These are phyloP conservation scores for Bombyx huttoni DNA, from an alignment of 2,888 invertebrate genomes.

Conservation along the genomic window DNA sequence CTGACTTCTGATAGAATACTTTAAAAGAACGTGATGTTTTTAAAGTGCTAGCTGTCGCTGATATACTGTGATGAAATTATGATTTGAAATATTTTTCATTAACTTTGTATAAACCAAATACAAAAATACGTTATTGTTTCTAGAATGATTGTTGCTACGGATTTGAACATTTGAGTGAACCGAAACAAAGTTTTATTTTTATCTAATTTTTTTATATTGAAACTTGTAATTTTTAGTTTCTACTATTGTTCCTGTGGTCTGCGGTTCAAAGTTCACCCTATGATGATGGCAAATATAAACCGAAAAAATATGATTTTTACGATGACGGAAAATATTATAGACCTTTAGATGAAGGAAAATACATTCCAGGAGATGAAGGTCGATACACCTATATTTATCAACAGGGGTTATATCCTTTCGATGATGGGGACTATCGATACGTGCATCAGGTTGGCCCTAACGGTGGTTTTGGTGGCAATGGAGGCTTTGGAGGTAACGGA, in stretches of 20 bases:
- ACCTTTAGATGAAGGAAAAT: conserved; percentile 61
- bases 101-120: too few relatives aligned
- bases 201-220: not conserved
- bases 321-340: conserved; percentile 60
- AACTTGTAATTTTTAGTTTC: conserved; percentile 28
- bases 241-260: conserved; percentile 27
- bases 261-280: conserved; percentile 31
- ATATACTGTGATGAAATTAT: too few relatives aligned
- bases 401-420: conserved; percentile 38
- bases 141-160: too few relatives aligned
- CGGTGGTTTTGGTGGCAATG: conserved; percentile 32
- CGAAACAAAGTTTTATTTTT: not conserved
- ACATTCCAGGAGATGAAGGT: conserved; percentile 66
- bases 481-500: conserved; percentile 22
- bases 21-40: conserved; percentile 8
- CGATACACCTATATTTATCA: conserved; percentile 60
- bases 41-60: conserved; percentile 1
- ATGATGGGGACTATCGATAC: conserved; percentile 65
- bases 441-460: conserved; percentile 50
- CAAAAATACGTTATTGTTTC: too few relatives aligned
- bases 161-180: not conserved
- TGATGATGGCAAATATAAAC: conserved; percentile 48
- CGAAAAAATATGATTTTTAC: conserved; percentile 31
- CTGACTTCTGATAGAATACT: too few relatives aligned
- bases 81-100: too few relatives aligned